phyloP scores from a whole-genome alignment of 2,113 vertebrate genomes.

The Onychorhynchus coronatus region DNA sequence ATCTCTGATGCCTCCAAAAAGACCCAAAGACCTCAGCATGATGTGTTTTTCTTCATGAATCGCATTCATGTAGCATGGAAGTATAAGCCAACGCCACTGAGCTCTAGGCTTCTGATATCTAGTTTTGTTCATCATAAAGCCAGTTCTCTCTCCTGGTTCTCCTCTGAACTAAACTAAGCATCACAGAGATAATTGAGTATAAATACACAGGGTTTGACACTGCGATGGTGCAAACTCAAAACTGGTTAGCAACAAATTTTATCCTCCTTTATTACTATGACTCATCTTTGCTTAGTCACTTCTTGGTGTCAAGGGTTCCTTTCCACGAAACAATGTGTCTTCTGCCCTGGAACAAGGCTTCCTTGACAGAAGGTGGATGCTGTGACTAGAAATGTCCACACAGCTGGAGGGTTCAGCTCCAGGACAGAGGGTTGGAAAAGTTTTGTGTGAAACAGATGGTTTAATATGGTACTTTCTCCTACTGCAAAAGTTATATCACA shows the following conservation, averaged over 20 bases:
- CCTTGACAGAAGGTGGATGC: not conserved
- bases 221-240: not conserved
- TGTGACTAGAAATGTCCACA: not conserved
- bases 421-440: not conserved
- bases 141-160: not conserved
- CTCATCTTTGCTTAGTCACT: not conserved
- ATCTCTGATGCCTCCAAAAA: not conserved
- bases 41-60: not conserved
- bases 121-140: accelerated
- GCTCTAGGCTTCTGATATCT: not conserved
- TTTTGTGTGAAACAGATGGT: not conserved
- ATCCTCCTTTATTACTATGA: not conserved
- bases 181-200: not conserved
- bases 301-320: not conserved
- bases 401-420: not conserved
- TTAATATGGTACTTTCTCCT: not conserved
- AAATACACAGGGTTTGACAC: not conserved
- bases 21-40: not conserved
- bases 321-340: not conserved
- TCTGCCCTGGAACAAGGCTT: not conserved
- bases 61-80: not conserved
- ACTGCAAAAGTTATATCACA: not conserved
- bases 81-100: not conserved
- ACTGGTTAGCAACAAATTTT: not conserved
- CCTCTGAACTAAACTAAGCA: not conserved